Conservation (phyloP, 2,888 invertebrate species). For the Ectemnius lituratus region DNA sequence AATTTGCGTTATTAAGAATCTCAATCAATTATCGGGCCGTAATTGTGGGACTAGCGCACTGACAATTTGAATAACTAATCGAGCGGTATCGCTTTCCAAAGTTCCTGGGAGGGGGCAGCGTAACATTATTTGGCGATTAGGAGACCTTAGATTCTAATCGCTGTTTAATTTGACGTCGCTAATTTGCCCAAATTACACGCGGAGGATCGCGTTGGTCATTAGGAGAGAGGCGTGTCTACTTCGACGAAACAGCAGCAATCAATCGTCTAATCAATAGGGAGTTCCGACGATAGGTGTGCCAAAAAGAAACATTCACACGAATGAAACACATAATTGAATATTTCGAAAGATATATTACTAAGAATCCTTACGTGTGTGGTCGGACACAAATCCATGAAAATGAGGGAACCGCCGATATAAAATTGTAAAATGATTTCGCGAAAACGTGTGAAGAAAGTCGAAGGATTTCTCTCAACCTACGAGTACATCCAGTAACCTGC, state of each 20-base stretch:
- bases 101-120: no score
- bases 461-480: background rate
- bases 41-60: background rate
- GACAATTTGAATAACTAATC: no score
- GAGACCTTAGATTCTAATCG: slow-evolving; percentile 19
- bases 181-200: slow-evolving; percentile 4
- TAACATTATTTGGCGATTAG: slow-evolving; percentile 8
- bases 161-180: slow-evolving; percentile 25
- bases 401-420: background rate
- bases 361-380: no score
- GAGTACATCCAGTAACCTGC: background rate
- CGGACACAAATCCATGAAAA: background rate
- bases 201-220: no score
- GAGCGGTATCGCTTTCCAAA: no score
- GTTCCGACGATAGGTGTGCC: slow-evolving; percentile 22
- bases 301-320: background rate
- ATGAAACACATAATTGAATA: background rate
- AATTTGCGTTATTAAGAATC: slow-evolving; percentile 9
- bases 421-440: background rate
- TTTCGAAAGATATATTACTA: background rate
- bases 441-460: background rate
- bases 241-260: slow-evolving; percentile 38
- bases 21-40: background rate
- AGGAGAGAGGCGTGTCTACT: slow-evolving; percentile 29
- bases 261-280: slow-evolving; percentile 50